phyloP scores from a whole-genome alignment of 2,113 vertebrate genomes.

The Bufo bufo region DNA sequence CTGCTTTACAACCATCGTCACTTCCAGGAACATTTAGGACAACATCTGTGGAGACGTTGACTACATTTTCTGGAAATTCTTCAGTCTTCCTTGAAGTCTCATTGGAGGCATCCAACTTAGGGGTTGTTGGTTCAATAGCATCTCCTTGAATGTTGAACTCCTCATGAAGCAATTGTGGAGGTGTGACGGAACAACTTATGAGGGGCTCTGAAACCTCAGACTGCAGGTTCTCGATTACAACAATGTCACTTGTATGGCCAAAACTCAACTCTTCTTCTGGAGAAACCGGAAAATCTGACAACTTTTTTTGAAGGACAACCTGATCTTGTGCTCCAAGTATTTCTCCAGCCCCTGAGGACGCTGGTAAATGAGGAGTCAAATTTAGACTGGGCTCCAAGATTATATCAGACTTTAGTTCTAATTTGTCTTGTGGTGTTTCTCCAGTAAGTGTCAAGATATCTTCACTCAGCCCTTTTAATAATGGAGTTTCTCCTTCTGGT shows the following conservation, averaged over 20 bases:
- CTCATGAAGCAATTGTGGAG: background rate
- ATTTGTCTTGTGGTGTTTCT: background rate
- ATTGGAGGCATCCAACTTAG: background rate
- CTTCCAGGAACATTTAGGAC: background rate
- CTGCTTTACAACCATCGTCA: background rate
- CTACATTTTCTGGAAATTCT: background rate
- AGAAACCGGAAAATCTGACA: background rate
- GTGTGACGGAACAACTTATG: background rate
- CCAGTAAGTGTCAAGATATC: constrained; percentile 25
- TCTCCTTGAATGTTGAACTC: background rate
- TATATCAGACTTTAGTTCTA: too few species aligned
- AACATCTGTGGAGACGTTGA: background rate
- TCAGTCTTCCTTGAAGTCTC: background rate
- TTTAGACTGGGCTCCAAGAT: background rate
- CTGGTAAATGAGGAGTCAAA: too few species aligned
- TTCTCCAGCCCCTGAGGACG: background rate
- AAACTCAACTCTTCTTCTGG: background rate
- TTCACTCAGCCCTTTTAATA: background rate
- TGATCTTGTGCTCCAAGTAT: too few species aligned
- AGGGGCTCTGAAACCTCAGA: background rate
- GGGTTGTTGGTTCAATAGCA: background rate
- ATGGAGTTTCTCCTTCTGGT: background rate
- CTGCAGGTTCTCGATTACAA: background rate
- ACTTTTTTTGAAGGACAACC: background rate
- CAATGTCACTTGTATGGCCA: too few species aligned